Evolutionary conservation across 2,113 vertebrate species (phyloP).

Genomic region (Glareola pratincola): DNA sequence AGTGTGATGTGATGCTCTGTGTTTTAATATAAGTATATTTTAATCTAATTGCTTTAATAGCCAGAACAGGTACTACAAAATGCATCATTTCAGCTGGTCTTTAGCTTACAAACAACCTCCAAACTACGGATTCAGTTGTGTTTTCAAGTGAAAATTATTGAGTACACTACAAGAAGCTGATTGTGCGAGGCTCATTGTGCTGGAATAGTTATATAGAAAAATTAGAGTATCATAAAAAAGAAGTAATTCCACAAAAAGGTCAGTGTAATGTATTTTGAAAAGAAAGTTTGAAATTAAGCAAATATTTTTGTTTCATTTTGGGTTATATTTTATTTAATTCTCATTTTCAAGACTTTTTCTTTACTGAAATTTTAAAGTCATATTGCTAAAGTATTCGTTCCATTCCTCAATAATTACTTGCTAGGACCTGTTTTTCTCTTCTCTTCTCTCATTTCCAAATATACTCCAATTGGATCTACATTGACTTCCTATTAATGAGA

Average conservation of each 20-base stretch:
- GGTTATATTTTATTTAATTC: neutral
- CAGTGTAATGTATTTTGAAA: neutral
- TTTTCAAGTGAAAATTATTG: neutral
- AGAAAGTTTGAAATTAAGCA: neutral
- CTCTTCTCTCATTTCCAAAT: neutral
- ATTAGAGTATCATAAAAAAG: accelerated
- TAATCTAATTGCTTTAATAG: neutral
- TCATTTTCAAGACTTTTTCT: neutral
- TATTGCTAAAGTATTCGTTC: neutral
- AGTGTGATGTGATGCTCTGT: slow-evolving; percentile 51
- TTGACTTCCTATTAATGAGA: neutral
- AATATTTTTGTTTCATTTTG: neutral
- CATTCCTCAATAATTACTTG: neutral
- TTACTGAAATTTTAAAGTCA: neutral
- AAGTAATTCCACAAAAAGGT: neutral
- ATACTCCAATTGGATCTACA: neutral
- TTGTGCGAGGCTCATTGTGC: neutral
- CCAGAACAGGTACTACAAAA: neutral
- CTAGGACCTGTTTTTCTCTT: neutral
- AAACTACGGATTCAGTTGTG: neutral
- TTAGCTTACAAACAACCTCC: neutral
- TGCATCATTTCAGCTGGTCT: neutral
- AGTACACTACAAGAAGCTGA: neutral
- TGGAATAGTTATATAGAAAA: neutral
- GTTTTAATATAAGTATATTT: neutral